Percentiles rank a stretch among this genome's conserved stretches.
Conservation (phyloP, 1,140 invertebrate genomes). For the Caenorhabditis tropicalis region DNA sequence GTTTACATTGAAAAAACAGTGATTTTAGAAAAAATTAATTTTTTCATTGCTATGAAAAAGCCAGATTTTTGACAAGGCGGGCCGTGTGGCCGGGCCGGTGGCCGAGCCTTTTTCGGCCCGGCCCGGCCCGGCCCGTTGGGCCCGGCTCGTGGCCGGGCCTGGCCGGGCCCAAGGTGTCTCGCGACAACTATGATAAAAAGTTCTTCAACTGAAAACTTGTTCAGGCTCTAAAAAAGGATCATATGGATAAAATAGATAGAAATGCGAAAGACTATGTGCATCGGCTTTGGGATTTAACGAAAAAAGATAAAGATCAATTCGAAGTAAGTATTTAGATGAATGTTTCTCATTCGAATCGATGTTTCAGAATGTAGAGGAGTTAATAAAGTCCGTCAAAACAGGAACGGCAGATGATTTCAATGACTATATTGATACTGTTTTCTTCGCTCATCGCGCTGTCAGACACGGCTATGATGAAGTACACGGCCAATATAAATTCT, state of each 20-base stretch:
- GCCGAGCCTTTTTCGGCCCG: no score
- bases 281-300: slow-evolving; percentile 58
- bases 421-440: slow-evolving; percentile 68
- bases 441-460: slow-evolving; percentile 61
- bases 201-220: no score
- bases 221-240: slow-evolving; percentile 52
- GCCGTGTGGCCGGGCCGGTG: no score
- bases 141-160: no score
- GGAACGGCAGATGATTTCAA: slow-evolving; percentile 17
- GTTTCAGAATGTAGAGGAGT: slow-evolving; percentile 48
- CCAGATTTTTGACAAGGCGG: no score
- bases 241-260: slow-evolving; percentile 60
- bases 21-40: no score
- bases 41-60: no score
- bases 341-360: background rate
- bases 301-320: slow-evolving; percentile 30
- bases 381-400: slow-evolving; percentile 38
- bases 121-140: no score
- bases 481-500: slow-evolving; percentile 5
- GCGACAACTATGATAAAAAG: no score
- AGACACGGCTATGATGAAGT: slow-evolving; percentile 70
- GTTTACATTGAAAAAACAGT: no score
- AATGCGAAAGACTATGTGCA: slow-evolving; percentile 62
- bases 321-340: background rate
- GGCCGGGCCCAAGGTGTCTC: no score